phyloP scores from a whole-genome alignment of 2,113 vertebrate genomes.

The Sakesphorus luctuosus region DNA sequence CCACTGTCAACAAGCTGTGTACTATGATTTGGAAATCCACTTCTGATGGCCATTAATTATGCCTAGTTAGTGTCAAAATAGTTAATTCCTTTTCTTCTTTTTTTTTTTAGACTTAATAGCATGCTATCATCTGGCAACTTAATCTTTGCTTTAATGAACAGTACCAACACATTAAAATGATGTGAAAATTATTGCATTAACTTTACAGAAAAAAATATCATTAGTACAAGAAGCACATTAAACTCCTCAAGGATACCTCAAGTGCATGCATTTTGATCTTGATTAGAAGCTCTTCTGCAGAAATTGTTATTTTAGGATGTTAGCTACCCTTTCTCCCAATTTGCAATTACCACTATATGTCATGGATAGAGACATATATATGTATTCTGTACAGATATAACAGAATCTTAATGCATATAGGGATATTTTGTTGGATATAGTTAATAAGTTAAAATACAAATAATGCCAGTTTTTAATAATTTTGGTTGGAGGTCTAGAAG shows the following conservation, averaged over 20 bases:
- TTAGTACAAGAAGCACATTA: slow-evolving; percentile 25
- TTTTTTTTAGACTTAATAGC: background rate
- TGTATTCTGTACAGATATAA: background rate
- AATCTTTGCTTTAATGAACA: slow-evolving; percentile 53
- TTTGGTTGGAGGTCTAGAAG: background rate
- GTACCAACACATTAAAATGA: slow-evolving; percentile 34
- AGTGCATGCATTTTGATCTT: background rate
- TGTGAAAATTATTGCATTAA: slow-evolving; percentile 36
- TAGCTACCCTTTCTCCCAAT: background rate
- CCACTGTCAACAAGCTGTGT: background rate
- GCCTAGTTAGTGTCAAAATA: slow-evolving; percentile 56
- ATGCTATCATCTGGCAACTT: slow-evolving; percentile 16
- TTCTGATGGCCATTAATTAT: slow-evolving; percentile 42
- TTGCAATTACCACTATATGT: background rate
- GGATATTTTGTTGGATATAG: background rate
- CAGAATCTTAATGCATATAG: background rate
- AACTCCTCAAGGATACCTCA: slow-evolving; percentile 33
- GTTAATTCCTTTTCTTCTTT: background rate
- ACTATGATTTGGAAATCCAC: background rate
- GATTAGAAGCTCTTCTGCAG: background rate
- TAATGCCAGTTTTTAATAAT: background rate
- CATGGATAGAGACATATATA: background rate
- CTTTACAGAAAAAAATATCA: slow-evolving; percentile 20
- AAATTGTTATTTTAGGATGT: slow-evolving; percentile 1
- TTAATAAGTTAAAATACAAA: background rate